Conservation (phyloP, 2,888 invertebrate genomes). For the Trichogramma dendrolimi region DNA sequence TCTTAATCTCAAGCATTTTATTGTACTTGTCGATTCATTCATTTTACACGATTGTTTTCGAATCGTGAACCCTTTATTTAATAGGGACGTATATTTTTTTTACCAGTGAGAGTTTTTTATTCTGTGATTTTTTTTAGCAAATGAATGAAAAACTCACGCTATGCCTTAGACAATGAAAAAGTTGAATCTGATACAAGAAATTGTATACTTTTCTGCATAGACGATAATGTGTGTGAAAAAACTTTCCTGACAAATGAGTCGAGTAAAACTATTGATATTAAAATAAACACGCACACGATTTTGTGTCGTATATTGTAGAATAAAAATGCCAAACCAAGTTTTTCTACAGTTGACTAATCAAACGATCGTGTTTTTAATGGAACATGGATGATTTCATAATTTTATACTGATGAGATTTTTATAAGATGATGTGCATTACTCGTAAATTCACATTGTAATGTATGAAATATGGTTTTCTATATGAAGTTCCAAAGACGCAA, state of each 20-base stretch:
- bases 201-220: not conserved
- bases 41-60: slow-evolving; percentile 8
- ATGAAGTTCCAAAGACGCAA: too few species aligned
- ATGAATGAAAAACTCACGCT: too few species aligned
- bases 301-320: slow-evolving; percentile 2
- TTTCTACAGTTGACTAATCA: slow-evolving; percentile 3
- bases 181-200: too few species aligned
- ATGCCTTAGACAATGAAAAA: too few species aligned
- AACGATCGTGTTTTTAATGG: slow-evolving; percentile 8
- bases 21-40: slow-evolving; percentile 11
- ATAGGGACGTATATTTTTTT: not conserved
- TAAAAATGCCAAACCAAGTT: slow-evolving; percentile 19
- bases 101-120: not conserved
- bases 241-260: not conserved
- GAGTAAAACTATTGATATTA: slow-evolving; percentile 5
- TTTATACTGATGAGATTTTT: not conserved
- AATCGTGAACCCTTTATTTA: not conserved
- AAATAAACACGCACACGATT: slow-evolving; percentile 21
- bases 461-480: too few species aligned
- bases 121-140: not conserved
- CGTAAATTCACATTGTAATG: too few species aligned
- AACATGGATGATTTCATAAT: slow-evolving; percentile 6
- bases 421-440: not conserved
- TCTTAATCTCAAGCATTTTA: slow-evolving; percentile 13
- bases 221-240: not conserved